Evolutionary conservation across 2,888 invertebrate species (phyloP).

Genomic region (Hyposoter dolosus): DNA sequence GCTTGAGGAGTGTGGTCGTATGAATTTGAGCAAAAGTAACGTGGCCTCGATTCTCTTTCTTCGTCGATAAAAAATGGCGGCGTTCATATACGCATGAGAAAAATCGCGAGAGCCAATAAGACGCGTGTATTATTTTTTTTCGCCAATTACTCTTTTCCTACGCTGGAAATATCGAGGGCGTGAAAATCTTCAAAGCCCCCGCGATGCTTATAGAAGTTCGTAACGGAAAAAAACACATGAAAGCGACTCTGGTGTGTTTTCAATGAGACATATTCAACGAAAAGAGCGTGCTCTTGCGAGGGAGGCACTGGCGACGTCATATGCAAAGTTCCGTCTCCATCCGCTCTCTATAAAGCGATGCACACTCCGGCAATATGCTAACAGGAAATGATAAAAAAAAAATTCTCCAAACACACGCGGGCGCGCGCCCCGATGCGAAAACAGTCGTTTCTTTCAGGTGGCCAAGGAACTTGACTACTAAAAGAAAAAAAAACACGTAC

Average conservation of each 20-base stretch:
- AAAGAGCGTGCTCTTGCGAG: slow-evolving; percentile 32
- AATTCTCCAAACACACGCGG: slow-evolving; percentile 36
- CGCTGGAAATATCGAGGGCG: neutral
- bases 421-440: slow-evolving; percentile 3
- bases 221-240: neutral
- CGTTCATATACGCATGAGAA: neutral
- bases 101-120: neutral
- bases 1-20: neutral
- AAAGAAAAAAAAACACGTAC: neutral
- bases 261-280: slow-evolving; percentile 12
- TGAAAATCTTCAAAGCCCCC: neutral
- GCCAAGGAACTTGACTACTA: neutral
- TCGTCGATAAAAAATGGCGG: neutral
- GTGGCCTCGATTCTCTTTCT: slow-evolving; percentile 2
- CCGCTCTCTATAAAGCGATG: slow-evolving; percentile 27
- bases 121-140: neutral
- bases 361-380: slow-evolving; percentile 23
- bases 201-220: neutral
- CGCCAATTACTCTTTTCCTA: neutral
- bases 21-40: neutral
- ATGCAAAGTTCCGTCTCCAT: slow-evolving; percentile 29
- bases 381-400: slow-evolving; percentile 50
- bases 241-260: slow-evolving; percentile 8
- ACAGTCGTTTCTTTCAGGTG: slow-evolving; percentile 27
- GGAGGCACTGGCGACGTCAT: slow-evolving; percentile 26